Evolutionary conservation across 2,797 vertebrate genomes (phyloP), one percentile per base, ranked within the genome.

Genomic region (Artibeus jamaicensis): DNA sequence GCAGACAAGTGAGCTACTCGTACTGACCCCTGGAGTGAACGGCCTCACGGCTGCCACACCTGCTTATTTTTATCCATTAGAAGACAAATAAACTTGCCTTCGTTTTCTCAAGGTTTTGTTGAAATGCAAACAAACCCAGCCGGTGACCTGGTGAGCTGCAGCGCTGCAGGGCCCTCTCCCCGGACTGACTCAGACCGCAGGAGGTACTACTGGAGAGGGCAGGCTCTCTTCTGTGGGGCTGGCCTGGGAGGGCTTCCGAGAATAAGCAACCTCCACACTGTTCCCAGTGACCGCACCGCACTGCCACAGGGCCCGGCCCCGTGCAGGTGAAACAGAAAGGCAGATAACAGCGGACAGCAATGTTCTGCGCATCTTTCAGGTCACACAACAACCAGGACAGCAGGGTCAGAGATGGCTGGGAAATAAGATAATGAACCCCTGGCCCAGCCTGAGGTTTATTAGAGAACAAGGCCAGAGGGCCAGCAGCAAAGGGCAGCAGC

Each of bases 401-500:
- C 91, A 95, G 65, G 59, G 94, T 95, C 96, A 97, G 97, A 50
- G 86, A 90, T 2, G 84, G 97, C 83, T 71, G 86, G 95, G 96
- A 86, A 86, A 91, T 26, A 10, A 71, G 57, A 78, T 34, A 59
- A 86, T 78, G 78, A 96, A 81, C 1, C 97, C 93, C 92, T 76
- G 26, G 94, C 70, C 84, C 42, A 79, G 94, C 95, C 96, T 53
- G 59, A 97, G 97, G 96, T 97, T 89, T 96, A 37, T 94, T 92
- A 82, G 97, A 93, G 92, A 96, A 82, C 39, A 55, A 85, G 89
- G 59, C 68, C 81, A 85, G 89, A 78, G 97, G 96, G 94, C 96
- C 96, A 97, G 97, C 67, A 94, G 97, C 96, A 95, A 95, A 96
- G 93, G 96, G 93, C 89, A 50, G 94, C 97, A 93, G 96, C 78